Evolutionary conservation across 35 echinoderm and acorn worm species (phyloP).

Genomic region (Anneissia japonica): DNA sequence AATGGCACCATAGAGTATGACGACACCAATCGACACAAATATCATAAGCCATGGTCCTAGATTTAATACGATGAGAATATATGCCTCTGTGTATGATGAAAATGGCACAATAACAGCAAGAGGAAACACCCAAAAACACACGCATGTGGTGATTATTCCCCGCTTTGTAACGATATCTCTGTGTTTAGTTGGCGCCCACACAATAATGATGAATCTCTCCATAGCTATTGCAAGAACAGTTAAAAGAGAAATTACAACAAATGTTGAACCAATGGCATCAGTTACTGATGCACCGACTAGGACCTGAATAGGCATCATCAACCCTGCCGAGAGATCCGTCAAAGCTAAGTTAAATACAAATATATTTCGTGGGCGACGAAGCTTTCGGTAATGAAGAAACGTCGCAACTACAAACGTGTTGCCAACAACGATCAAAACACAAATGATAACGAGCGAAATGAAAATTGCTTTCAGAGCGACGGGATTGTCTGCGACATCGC

Average conservation of each 20-base stretch:
- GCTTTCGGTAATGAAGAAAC: background rate
- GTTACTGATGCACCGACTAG: background rate
- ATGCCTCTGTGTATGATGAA: background rate
- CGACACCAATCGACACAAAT: background rate
- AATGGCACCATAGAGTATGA: background rate
- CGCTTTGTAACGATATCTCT: background rate
- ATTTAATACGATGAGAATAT: background rate
- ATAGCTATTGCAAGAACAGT: background rate
- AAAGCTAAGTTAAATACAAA: background rate
- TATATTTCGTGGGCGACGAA: background rate
- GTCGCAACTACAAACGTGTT: background rate
- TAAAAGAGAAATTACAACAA: background rate
- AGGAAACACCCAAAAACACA: background rate
- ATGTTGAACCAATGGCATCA: background rate
- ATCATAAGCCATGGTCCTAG: background rate
- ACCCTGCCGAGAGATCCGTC: background rate
- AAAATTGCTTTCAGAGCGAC: background rate
- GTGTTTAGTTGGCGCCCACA: background rate
- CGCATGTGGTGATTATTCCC: background rate
- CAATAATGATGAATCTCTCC: background rate
- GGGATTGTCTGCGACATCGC: background rate
- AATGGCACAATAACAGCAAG: background rate
- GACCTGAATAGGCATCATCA: background rate
- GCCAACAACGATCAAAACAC: background rate
- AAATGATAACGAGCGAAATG: background rate